Evolutionary conservation across 2,888 invertebrate species (phyloP).

Genomic region (Miltochrista miniata): DNA sequence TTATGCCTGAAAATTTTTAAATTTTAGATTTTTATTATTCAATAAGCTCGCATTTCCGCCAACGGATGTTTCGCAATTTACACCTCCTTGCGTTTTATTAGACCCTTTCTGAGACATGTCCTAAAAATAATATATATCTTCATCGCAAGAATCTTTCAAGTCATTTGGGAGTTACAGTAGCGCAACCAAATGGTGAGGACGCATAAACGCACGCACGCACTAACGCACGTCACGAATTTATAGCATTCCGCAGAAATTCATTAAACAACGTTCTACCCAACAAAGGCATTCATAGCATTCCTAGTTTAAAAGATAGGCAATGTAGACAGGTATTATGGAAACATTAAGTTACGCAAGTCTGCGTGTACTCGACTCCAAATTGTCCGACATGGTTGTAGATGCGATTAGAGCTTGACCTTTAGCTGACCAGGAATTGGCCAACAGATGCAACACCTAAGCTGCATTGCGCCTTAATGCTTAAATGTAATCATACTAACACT

Average conservation of each 20-base stretch:
- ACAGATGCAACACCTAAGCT: slow-evolving; percentile 24
- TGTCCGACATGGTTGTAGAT: slow-evolving; percentile 19
- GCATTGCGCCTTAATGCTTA: slow-evolving; percentile 16
- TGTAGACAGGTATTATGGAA: slow-evolving; percentile 18
- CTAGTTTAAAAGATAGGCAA: slow-evolving; percentile 24
- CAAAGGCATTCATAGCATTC: slow-evolving; percentile 13
- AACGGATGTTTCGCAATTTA: too few relatives aligned
- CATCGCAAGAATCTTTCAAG: too few relatives aligned
- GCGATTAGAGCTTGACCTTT: slow-evolving; percentile 36
- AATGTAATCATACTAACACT: slow-evolving; percentile 28
- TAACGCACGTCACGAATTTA: too few relatives aligned
- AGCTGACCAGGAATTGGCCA: slow-evolving; percentile 51
- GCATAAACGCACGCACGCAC: too few relatives aligned
- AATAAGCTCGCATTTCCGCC: too few relatives aligned
- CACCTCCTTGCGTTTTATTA: too few relatives aligned
- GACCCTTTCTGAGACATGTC: too few relatives aligned
- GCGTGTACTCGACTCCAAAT: slow-evolving; percentile 17
- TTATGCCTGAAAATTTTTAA: slow-evolving; percentile 22
- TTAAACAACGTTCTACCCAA: too few relatives aligned
- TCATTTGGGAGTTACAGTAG: too few relatives aligned
- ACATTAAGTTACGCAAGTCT: slow-evolving; percentile 21
- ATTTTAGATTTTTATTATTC: slow-evolving; percentile 22
- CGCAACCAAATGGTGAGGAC: too few relatives aligned
- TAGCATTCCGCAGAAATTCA: too few relatives aligned
- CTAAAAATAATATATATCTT: too few relatives aligned